These are phyloP conservation scores for Trigoniulus corallinus DNA, from an alignment of 1,140 invertebrate species.

Conservation along the genomic window DNA sequence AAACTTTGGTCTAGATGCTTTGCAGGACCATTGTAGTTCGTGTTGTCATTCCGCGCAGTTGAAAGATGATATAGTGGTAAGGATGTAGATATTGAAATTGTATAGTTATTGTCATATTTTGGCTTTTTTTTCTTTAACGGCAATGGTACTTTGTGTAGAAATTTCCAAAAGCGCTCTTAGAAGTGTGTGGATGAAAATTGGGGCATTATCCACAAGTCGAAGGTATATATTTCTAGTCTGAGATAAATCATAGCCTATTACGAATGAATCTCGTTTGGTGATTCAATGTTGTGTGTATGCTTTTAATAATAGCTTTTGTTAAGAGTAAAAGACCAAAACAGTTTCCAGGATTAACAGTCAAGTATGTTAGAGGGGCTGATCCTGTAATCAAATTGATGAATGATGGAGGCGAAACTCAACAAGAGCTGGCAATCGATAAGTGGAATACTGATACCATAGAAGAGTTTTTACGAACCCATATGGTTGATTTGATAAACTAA, in stretches of 20 bases:
- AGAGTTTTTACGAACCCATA: slow-evolving; percentile 77
- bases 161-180: slow-evolving; percentile 69
- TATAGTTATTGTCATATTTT: neutral
- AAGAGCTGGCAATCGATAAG: slow-evolving; percentile 78
- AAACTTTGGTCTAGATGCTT: slow-evolving; percentile 49
- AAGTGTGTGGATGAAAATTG: slow-evolving; percentile 91
- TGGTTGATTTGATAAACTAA: slow-evolving; percentile 25
- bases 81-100: neutral
- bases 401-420: slow-evolving; percentile 57
- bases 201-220: slow-evolving; percentile 89
- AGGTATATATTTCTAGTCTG: slow-evolving; percentile 30
- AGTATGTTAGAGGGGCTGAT: slow-evolving; percentile 76
- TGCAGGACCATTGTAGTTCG: slow-evolving; percentile 32
- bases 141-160: slow-evolving; percentile 28
- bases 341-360: slow-evolving; percentile 74
- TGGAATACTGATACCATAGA: slow-evolving; percentile 94
- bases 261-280: neutral
- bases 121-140: no score
- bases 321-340: slow-evolving; percentile 69
- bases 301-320: slow-evolving; percentile 70
- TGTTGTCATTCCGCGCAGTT: slow-evolving; percentile 37
- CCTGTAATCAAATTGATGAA: slow-evolving; percentile 82
- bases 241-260: slow-evolving; percentile 2
- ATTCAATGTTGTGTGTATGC: slow-evolving; percentile 12
- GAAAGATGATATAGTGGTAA: slow-evolving; percentile 23